A percentile compares a stretch with the other conserved stretches of the same genome.
Evolutionary conservation across 2,113 vertebrate genomes (phyloP).

Genomic region (Phoxinus phoxinus): DNA sequence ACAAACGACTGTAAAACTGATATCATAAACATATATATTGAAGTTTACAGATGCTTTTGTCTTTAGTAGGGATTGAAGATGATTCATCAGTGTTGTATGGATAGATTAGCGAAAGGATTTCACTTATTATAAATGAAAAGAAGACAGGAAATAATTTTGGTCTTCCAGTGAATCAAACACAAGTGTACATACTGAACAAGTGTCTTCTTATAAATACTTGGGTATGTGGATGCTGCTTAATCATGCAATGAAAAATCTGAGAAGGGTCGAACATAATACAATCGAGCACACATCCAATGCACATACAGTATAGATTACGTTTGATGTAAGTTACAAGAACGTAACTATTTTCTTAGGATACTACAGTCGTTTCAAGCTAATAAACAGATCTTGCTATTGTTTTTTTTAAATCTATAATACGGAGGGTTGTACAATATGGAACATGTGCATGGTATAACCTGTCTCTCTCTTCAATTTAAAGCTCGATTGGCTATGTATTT

Average conservation of each 20-base stretch:
- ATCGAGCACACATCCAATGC: background rate
- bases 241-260: background rate
- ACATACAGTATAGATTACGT: background rate
- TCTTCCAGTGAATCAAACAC: too few relatives aligned
- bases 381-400: too few relatives aligned
- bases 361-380: too few relatives aligned
- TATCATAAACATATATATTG: background rate
- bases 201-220: background rate
- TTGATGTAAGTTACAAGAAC: background rate
- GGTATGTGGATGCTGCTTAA: background rate
- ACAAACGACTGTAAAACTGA: too few relatives aligned
- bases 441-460: background rate
- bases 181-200: background rate
- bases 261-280: too few relatives aligned
- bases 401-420: too few relatives aligned
- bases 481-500: background rate
- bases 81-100: background rate
- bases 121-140: too few relatives aligned
- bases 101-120: background rate
- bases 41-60: background rate
- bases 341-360: too few relatives aligned
- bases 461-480: background rate
- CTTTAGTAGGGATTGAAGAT: too few relatives aligned
- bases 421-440: background rate
- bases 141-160: background rate